Evolutionary conservation across 1,140 invertebrate species (phyloP).

Genomic region (Drosophila virilis): DNA sequence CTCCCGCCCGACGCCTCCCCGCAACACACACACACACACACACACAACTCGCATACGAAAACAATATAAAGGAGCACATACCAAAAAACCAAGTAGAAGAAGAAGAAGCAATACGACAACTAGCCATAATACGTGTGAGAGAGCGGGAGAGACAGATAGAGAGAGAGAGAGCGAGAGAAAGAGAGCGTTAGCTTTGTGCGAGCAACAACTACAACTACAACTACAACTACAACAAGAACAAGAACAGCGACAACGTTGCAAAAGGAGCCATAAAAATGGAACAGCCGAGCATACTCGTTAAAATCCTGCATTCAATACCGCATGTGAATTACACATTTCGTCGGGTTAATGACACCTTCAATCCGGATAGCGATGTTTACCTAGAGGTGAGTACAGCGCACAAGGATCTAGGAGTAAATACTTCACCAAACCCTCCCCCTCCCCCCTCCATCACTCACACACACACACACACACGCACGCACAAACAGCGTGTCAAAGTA

Average conservation of each 20-base stretch:
- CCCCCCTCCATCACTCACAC: not conserved
- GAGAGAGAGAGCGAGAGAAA: not conserved
- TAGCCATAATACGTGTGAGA: constrained; percentile 7
- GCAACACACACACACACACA: constrained; percentile 20
- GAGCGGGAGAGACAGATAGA: constrained; percentile 15
- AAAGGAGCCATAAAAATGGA: constrained; percentile 74
- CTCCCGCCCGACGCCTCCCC: constrained; percentile 32
- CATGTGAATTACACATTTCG: constrained; percentile 95
- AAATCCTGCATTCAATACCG: constrained; percentile 93
- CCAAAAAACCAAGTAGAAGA: constrained; percentile 24
- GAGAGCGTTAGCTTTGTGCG: constrained; percentile 44
- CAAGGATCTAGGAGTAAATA: not conserved
- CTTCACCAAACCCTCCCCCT: not conserved
- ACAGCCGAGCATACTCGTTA: constrained; percentile 84
- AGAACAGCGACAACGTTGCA: constrained; percentile 34
- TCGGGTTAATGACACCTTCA: constrained; percentile 95
- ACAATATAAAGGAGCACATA: constrained; percentile 57
- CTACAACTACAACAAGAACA: constrained; percentile 12
- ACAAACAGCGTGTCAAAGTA: constrained; percentile 17
- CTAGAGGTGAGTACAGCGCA: constrained; percentile 89
- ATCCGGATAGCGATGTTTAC: constrained; percentile 94
- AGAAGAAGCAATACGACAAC: constrained; percentile 10
- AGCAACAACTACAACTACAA: constrained; percentile 34
- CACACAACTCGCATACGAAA: constrained; percentile 46
- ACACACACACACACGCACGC: not conserved